Evolutionary conservation across 2,888 invertebrate species (phyloP), one percentile per base, ranked within the genome.

Genomic region (Ferrisia virgata): DNA sequence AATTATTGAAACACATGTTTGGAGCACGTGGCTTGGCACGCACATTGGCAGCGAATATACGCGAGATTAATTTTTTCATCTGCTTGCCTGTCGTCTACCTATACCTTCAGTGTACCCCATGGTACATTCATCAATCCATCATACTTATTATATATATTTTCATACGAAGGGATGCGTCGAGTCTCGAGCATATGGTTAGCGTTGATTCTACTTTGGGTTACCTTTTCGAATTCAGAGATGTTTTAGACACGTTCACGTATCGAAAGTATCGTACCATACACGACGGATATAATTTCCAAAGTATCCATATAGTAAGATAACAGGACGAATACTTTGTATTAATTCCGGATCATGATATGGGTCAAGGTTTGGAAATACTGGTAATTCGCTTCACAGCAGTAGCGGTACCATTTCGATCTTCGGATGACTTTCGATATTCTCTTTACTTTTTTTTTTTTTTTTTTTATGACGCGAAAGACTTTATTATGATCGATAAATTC

Each of bases 401-500:
- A 43, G 15, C 3, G n/a, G 43, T n/a, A 53, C 22, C n/a, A 53
- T 18, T 40, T 53, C 53, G 22, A 53, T 53, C 22, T 22, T 53
- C 22, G 22, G 53, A 53, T 53, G 53, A 53, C 53, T 53, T 53
- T 53, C 53, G 53, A 53, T 53, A 53, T 22, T 53, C 53, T 53
- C 53, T 40, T 40, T 53, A 13, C 11, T 22, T 53, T 53, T 53
- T 53, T 47, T 47, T 8, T n/a, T n/a, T 13, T 11, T 2, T 47
- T 36, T 8, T 22, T 53, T 9, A 53, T 53, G 53, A 53, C 53
- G 22, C 22, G 22, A 53, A 64, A 64, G 64, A 64, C 64, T 64
- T 64, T 64, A 64, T 64, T 64, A 64, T 28, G 64, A 53, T 64
- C 28, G 64, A 64, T 64, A 64, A 64, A 64, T 64, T 64, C 64